Evolutionary conservation across 2,797 vertebrate species (phyloP).

Genomic region (Hylomyscus alleni): DNA sequence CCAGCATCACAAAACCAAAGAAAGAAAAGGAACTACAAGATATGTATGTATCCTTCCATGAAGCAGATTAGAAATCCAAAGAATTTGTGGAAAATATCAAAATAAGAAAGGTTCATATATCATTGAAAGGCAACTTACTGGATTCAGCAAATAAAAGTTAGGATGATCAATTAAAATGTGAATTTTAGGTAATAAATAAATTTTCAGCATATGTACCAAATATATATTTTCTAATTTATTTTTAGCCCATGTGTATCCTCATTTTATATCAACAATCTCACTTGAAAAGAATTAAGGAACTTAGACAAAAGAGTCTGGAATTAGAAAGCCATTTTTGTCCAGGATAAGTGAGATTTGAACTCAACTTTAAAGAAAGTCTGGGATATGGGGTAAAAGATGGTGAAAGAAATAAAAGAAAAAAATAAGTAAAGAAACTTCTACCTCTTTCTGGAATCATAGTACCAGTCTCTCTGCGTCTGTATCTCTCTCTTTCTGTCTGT

Average conservation of each 20-base stretch:
- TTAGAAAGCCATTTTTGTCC: slow-evolving; percentile 14
- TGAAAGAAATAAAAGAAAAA: slow-evolving; percentile 52
- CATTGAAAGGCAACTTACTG: not conserved
- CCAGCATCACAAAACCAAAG: not conserved
- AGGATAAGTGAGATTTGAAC: slow-evolving; percentile 24
- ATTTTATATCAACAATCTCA: slow-evolving; percentile 2
- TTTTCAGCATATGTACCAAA: slow-evolving; percentile 9
- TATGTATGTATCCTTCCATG: slow-evolving; percentile 9
- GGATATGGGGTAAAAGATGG: not conserved
- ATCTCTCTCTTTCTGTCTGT: not conserved
- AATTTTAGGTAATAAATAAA: slow-evolving; percentile 42
- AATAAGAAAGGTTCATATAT: slow-evolving; percentile 43
- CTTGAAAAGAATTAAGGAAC: not conserved
- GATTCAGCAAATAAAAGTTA: slow-evolving; percentile 53
- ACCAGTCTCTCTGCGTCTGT: not conserved
- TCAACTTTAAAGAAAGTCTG: slow-evolving; percentile 23
- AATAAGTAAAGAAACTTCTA: not conserved
- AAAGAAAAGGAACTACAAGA: slow-evolving; percentile 25
- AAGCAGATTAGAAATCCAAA: slow-evolving; percentile 36
- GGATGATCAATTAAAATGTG: not conserved
- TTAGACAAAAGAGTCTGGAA: slow-evolving; percentile 33
- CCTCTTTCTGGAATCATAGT: not conserved
- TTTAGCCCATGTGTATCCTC: not conserved
- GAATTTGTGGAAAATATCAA: slow-evolving; percentile 48
- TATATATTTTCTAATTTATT: slow-evolving; percentile 1